Conservation (phyloP, 30 jellyfish, hydroid and myxozoan genomes). For the Hydractinia symbiolongicarpus region DNA sequence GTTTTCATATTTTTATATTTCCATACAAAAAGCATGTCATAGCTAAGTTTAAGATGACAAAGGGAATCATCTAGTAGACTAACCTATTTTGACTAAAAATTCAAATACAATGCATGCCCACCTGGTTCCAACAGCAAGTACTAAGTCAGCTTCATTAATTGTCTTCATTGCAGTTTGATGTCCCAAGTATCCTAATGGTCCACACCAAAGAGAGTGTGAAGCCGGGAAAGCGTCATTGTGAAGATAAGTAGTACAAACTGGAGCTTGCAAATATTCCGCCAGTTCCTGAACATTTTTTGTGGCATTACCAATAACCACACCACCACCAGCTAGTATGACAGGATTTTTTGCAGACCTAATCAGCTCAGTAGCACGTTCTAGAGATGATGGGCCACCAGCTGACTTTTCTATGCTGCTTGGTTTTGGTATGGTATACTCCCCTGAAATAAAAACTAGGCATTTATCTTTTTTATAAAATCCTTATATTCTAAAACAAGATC, state of each 20-base stretch:
- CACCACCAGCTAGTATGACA: slow-evolving; percentile 76
- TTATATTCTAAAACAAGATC: background rate
- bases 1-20: no score
- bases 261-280: slow-evolving; percentile 61
- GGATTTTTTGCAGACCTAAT: slow-evolving; percentile 61
- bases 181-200: slow-evolving; percentile 72
- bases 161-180: slow-evolving; percentile 74
- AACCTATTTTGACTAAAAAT: no score
- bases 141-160: slow-evolving; percentile 66
- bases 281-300: slow-evolving; percentile 35
- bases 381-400: slow-evolving; percentile 67
- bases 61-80: no score
- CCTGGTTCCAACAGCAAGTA: slow-evolving; percentile 74
- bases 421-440: slow-evolving; percentile 36
- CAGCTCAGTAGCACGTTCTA: slow-evolving; percentile 55
- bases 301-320: slow-evolving; percentile 69
- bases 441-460: background rate
- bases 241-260: slow-evolving; percentile 68
- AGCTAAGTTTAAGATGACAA: no score
- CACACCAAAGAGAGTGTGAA: slow-evolving; percentile 70
- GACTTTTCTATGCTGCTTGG: slow-evolving; percentile 63
- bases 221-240: slow-evolving; percentile 87
- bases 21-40: no score
- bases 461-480: no score
- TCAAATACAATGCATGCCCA: background rate